Conservation (phyloP, 2,113 vertebrate genomes). For the Aegithalos caudatus region DNA sequence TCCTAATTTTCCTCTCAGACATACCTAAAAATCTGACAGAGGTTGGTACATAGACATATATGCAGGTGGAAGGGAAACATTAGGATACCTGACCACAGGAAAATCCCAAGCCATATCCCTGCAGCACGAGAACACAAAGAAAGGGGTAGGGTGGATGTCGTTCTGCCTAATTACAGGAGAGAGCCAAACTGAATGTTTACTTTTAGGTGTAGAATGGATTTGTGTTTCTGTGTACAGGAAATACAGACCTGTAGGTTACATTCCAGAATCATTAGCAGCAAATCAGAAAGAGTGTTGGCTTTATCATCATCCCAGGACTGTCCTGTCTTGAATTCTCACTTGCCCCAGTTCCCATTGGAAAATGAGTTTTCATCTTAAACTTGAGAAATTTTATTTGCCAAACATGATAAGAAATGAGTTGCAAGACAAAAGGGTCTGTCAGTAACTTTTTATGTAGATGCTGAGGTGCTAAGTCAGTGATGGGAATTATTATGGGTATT, state of each 20-base stretch:
- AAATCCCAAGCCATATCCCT: background rate
- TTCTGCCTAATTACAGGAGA: background rate
- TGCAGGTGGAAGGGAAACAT: background rate
- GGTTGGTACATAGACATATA: fast-evolving
- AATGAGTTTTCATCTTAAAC: background rate
- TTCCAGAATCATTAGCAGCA: background rate
- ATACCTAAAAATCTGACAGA: background rate
- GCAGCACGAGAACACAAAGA: fast-evolving
- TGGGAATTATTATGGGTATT: background rate
- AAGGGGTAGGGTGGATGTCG: background rate
- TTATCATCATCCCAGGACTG: background rate
- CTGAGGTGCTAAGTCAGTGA: background rate
- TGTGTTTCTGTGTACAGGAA: background rate
- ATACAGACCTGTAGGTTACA: background rate
- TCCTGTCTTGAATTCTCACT: background rate
- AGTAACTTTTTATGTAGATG: fast-evolving
- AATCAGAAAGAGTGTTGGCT: background rate
- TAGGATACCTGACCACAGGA: background rate
- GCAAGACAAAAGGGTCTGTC: background rate
- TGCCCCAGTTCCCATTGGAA: background rate
- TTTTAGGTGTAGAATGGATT: background rate
- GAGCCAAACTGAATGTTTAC: fast-evolving
- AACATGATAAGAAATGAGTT: background rate
- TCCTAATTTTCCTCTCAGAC: background rate
- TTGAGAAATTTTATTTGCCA: background rate